Evolutionary conservation across 2,888 invertebrate genomes (phyloP).

Genomic region (Coleophora deauratella): DNA sequence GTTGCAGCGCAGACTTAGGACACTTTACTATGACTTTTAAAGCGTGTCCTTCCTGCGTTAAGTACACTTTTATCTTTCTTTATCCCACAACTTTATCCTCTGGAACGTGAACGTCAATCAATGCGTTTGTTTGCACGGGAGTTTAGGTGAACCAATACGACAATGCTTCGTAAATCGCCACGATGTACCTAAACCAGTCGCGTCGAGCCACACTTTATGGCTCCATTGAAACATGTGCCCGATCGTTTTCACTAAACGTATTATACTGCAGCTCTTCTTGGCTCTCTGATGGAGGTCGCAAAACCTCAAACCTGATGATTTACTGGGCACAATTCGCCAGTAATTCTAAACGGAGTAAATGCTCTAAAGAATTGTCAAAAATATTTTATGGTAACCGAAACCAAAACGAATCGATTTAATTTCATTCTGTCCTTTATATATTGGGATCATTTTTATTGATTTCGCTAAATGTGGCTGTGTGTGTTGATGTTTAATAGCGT

Average conservation of each 20-base stretch:
- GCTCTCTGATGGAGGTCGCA: slow-evolving; percentile 42
- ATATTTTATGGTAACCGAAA: slow-evolving; percentile 52
- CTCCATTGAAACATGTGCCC: slow-evolving; percentile 49
- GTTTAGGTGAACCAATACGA: slow-evolving; percentile 43
- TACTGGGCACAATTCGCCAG: slow-evolving; percentile 41
- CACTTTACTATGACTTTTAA: background rate
- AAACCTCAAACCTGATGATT: slow-evolving; percentile 61
- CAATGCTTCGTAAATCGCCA: slow-evolving; percentile 59
- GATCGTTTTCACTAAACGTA: slow-evolving; percentile 55
- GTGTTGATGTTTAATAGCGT: slow-evolving; percentile 45
- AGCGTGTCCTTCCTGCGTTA: background rate
- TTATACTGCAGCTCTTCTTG: slow-evolving; percentile 29
- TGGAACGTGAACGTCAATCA: slow-evolving; percentile 18
- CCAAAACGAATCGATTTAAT: slow-evolving; percentile 52
- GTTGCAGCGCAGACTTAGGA: background rate
- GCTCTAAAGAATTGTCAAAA: slow-evolving; percentile 53
- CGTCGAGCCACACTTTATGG: slow-evolving; percentile 44
- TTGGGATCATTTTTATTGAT: slow-evolving; percentile 30
- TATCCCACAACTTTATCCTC: background rate
- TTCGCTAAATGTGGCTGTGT: slow-evolving; percentile 16
- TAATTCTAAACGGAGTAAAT: slow-evolving; percentile 49
- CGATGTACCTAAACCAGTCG: slow-evolving; percentile 28
- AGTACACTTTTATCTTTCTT: no score
- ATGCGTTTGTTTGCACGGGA: slow-evolving; percentile 51
- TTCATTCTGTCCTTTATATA: slow-evolving; percentile 38